Percentiles rank a stretch among this genome's conserved stretches.
These are phyloP conservation scores for Drosophila mimetica DNA, from an alignment of 2,888 invertebrate genomes.

Conservation along the genomic window DNA sequence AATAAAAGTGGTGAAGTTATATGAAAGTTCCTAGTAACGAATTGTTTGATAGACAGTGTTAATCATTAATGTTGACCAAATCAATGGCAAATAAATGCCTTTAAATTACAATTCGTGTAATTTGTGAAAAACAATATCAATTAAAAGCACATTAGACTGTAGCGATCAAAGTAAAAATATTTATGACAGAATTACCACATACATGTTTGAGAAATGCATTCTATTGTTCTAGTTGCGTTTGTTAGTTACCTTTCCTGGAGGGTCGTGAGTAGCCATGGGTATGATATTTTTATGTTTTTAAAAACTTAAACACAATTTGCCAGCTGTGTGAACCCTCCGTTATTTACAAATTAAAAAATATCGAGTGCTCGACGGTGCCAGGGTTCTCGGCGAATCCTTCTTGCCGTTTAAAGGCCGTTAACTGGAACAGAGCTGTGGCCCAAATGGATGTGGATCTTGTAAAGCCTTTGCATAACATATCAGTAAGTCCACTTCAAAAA, in stretches of 20 bases:
- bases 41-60: too few species aligned
- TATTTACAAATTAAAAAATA: constrained; percentile 45
- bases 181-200: not conserved
- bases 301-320: not conserved
- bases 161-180: not conserved
- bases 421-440: constrained; percentile 49
- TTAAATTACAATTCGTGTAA: not conserved
- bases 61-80: not conserved
- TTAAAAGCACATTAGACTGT: not conserved
- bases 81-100: not conserved
- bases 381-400: constrained; percentile 20
- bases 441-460: constrained; percentile 37
- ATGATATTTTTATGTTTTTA: not conserved
- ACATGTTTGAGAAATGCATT: not conserved
- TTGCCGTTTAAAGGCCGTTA: constrained; percentile 43
- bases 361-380: constrained; percentile 24
- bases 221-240: not conserved
- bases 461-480: constrained; percentile 24
- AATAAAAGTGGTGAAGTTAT: too few species aligned
- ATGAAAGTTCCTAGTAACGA: too few species aligned
- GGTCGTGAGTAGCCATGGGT: constrained; percentile 1
- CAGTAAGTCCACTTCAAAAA: constrained; percentile 13
- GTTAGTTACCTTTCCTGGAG: constrained; percentile 1
- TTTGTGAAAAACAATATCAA: not conserved
- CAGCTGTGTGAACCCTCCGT: constrained; percentile 25